Evolutionary conservation across 2,888 invertebrate genomes (phyloP), one percentile per base, ranked within the genome.

Genomic region (Acronicta alni): DNA sequence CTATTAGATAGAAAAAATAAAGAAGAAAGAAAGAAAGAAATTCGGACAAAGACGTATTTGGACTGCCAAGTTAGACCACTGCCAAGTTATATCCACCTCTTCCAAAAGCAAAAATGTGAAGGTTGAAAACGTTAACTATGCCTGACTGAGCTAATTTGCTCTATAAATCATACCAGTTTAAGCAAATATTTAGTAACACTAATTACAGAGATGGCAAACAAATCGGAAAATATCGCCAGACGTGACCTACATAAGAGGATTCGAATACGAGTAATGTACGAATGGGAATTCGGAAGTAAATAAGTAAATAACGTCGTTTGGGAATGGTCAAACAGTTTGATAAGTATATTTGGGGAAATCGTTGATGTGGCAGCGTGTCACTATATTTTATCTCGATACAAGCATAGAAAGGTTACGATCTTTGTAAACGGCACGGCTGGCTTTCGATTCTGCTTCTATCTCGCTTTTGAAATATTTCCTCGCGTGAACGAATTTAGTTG

Each of bases 401-500:
- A 32, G 12, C 44, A 39, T 67, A 76, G 67, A 75, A 80, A 78
- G 67, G 58, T 43, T 42, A 43, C 39, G 55, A 68, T 67, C 64
- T 57, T 61, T 64, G 66, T 67, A 75, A 77, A 74, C 49, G 57
- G 65, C 56, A 62, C 48, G 54, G 63, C 53, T 57, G 71, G 75
- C 73, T 54, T 71, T 67, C 63, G 57, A 65, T 65, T 60, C 56
- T 58, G 32, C 32, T 71, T 56, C 37, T 49, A 62, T 62, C 56
- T 69, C 65, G 65, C 75, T 75, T 84, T 80, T 83, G 81, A 79
- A 72, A 75, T 69, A 71, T 75, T 73, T 30, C 56, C 46, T 41
- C 68, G 75, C 76, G 75, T 76, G 81, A 80, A 79, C 75, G 78
- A 79, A 80, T 81, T 81, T 78, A 82, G 77, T 72, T 77, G 81